phyloP scores from a whole-genome alignment of 2,888 invertebrate species.

The Trissonchulus sp. region DNA sequence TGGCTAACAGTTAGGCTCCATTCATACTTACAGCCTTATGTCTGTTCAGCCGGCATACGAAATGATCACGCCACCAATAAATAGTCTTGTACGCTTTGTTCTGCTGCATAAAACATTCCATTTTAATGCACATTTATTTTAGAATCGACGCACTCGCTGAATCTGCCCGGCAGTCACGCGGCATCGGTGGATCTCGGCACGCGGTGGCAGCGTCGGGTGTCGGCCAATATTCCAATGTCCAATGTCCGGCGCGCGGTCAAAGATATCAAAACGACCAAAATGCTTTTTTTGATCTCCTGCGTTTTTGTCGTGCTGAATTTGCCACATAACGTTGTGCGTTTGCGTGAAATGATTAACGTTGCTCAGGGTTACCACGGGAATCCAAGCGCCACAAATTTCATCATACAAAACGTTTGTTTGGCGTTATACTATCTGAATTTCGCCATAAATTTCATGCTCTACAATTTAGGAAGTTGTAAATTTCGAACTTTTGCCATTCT shows the following conservation, averaged over 20 bases:
- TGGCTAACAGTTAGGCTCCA: no score
- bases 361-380: not conserved
- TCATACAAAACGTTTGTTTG: not conserved
- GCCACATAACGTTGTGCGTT: slow-evolving; percentile 14
- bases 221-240: no score
- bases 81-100: no score
- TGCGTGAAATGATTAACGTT: not conserved
- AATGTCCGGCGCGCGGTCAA: not conserved
- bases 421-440: slow-evolving; percentile 22
- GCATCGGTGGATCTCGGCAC: no score
- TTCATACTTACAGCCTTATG: no score
- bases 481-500: slow-evolving; percentile 20
- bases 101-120: no score
- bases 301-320: slow-evolving; percentile 19
- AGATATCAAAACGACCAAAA: slow-evolving; percentile 13
- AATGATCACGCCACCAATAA: no score
- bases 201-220: no score
- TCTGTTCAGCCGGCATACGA: no score
- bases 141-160: no score
- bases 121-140: no score
- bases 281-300: slow-evolving; percentile 15
- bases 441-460: slow-evolving; percentile 19
- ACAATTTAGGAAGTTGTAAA: slow-evolving; percentile 17
- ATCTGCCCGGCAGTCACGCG: no score
- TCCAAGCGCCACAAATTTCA: not conserved